Percentiles rank a stretch among this genome's conserved stretches.
Evolutionary conservation across 2,797 vertebrate species (phyloP).

Genomic region (Cyclopterus lumpus): DNA sequence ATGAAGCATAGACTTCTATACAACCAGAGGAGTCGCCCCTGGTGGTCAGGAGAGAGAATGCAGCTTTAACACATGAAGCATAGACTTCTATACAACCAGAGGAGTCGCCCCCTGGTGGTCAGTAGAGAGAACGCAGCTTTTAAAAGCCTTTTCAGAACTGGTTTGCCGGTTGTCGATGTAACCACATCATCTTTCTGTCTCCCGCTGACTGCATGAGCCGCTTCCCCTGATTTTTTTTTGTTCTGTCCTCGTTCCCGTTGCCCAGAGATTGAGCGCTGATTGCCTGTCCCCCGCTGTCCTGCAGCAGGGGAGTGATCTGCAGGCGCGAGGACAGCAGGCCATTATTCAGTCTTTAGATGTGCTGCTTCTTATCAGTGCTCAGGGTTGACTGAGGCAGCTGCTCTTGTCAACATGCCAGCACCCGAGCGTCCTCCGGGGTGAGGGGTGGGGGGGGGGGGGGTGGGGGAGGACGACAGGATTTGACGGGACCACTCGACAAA

Average conservation of each 20-base stretch:
- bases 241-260: not conserved
- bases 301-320: constrained; percentile 62
- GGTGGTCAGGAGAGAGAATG: too few species aligned
- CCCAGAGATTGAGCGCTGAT: constrained; percentile 69
- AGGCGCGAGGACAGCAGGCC: constrained; percentile 71
- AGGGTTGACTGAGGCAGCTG: constrained; percentile 72
- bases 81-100: not conserved
- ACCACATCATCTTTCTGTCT: constrained; percentile 51
- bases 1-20: too few species aligned
- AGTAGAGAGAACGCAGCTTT: not conserved
- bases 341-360: constrained; percentile 78
- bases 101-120: not conserved
- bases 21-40: too few species aligned
- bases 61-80: too few species aligned
- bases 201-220: constrained; percentile 27
- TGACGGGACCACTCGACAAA: constrained; percentile 47
- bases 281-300: constrained; percentile 67
- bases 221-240: constrained; percentile 7
- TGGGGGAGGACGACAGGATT: constrained; percentile 9
- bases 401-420: constrained; percentile 72
- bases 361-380: constrained; percentile 70
- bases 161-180: constrained; percentile 27
- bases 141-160: not conserved
- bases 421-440: constrained; percentile 47
- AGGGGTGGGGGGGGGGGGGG: not conserved